These are phyloP conservation scores for Dilophus febrilis DNA, from an alignment of 2,888 invertebrate genomes.

Conservation along the genomic window DNA sequence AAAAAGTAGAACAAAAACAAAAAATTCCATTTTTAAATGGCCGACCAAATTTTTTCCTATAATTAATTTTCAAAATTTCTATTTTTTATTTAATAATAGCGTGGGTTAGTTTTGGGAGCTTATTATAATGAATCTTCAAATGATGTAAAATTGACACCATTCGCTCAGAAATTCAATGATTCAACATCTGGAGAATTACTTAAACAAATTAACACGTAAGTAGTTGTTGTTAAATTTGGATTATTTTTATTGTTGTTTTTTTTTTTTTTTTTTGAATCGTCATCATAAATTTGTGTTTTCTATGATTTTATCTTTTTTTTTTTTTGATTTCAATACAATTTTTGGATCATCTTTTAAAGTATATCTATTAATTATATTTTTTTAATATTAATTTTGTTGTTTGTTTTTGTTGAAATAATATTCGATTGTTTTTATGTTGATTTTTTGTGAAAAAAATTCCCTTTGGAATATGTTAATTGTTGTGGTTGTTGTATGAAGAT, in stretches of 20 bases:
- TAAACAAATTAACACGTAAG: constrained; percentile 9
- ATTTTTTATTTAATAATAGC: constrained; percentile 4
- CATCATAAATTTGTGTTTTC: background rate
- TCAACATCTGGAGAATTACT: constrained; percentile 9
- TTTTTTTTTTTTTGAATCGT: background rate
- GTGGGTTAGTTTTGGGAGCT: constrained; percentile 11
- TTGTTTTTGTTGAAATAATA: no score
- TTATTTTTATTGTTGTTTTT: background rate
- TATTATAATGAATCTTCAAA: constrained; percentile 6
- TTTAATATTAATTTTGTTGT: no score
- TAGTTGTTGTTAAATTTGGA: background rate
- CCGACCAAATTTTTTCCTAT: no score
- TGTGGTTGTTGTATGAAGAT: no score
- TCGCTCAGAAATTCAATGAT: constrained; percentile 9
- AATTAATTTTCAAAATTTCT: no score
- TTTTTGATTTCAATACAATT: background rate
- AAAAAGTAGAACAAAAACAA: no score
- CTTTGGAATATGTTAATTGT: no score
- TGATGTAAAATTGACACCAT: constrained; percentile 7
- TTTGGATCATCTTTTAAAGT: no score
- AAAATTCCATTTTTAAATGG: no score
- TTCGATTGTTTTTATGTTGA: no score
- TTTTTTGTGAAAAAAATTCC: no score
- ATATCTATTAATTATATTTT: no score
- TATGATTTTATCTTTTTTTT: background rate